phyloP scores from a whole-genome alignment of 2,888 invertebrate genomes.

The Gandaritis pyraliata region DNA sequence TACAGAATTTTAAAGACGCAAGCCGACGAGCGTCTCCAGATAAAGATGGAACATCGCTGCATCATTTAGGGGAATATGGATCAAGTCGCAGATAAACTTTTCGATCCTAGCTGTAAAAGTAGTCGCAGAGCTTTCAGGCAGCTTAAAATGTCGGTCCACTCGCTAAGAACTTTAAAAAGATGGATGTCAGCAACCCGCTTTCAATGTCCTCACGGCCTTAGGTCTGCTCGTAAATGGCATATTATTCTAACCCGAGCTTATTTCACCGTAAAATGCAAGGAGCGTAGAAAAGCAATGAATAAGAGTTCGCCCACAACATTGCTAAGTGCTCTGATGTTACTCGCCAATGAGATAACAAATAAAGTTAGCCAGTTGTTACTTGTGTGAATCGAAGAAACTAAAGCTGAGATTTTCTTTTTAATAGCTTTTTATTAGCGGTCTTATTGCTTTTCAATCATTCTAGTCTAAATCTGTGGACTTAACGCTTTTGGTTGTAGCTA shows the following conservation, averaged over 20 bases:
- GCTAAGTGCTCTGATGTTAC: constrained; percentile 31
- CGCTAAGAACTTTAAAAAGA: neutral
- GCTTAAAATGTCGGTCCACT: no score
- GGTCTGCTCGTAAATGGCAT: constrained; percentile 39
- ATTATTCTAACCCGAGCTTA: constrained; percentile 39
- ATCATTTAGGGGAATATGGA: no score
- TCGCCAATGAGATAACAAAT: constrained; percentile 35
- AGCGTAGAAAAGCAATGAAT: constrained; percentile 29
- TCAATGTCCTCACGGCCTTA: constrained; percentile 9
- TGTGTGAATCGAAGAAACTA: constrained; percentile 1
- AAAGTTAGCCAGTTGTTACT: constrained; percentile 20
- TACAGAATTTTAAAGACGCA: no score
- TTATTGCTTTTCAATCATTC: neutral
- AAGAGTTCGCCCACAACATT: constrained; percentile 28
- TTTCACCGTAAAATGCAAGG: constrained; percentile 37
- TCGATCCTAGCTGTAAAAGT: no score
- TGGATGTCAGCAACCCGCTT: constrained; percentile 3
- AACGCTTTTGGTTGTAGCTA: neutral
- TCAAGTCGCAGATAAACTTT: no score
- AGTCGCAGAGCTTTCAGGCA: no score
- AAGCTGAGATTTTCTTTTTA: constrained; percentile 13
- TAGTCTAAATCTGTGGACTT: no score
- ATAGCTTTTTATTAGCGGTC: neutral
- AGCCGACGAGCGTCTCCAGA: no score
- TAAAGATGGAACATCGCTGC: no score